Evolutionary conservation across 2,113 vertebrate genomes (phyloP), one percentile per base, ranked within the genome.

Genomic region (Bubo scandiacus): DNA sequence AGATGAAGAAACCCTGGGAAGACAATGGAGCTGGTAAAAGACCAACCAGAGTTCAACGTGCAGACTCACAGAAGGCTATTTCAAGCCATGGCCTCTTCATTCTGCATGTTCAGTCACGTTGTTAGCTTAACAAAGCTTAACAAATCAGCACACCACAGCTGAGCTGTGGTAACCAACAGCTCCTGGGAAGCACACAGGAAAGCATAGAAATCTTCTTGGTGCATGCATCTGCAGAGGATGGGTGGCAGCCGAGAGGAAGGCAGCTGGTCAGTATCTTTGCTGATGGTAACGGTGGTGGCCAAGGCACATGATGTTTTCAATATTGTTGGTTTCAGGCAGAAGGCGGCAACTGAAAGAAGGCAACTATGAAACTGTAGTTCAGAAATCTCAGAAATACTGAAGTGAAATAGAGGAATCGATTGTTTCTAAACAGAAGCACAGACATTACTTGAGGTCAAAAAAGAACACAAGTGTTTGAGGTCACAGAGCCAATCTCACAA

Each of bases 181-280:
- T 87, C 23, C 62, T 40, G 14, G 34, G 11, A 88, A 75, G 23
- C 13, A 36, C 22, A 58, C 11, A 52, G 34, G 34, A 67, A 67
- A 84, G 18, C 73, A 63, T 5, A 49, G 30, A 85, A 75, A 32
- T 40, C 38, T 75, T 43, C 23, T 36, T 43, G 26, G 43, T 52
- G 21, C 4, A 10, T 47, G 15, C 18, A 62, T 45, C 54, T 78
- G 29, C 70, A 71, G 27, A 27, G 23, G 40, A n/a, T 5, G 14
- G 30, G 29, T 45, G 40, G 40, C 40, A 77, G 21, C 23, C 0
- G 1, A 49, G 32, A 65, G 16, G 45, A 77, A 77, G 51, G 12
- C n/a, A 89, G 27, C 1, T 0, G 1, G 11, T 16, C n/a, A 65
- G 0, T 32, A 9, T 15, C 36, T 83, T 43, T 43, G 27, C 8